These are phyloP conservation scores for Setophaga coronata DNA, from an alignment of 2,113 vertebrate species.

Conservation along the genomic window DNA sequence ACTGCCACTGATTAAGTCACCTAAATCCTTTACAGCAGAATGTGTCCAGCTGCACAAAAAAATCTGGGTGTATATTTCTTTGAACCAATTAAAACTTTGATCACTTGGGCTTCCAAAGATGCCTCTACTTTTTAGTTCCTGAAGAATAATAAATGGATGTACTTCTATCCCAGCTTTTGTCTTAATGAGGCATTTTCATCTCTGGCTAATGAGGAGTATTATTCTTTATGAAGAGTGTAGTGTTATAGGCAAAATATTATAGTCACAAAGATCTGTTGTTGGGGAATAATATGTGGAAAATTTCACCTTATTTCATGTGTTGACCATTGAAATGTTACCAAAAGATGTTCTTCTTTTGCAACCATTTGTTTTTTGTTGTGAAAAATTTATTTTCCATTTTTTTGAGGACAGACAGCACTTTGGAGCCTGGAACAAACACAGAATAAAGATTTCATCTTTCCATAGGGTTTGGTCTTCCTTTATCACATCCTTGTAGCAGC, in stretches of 20 bases:
- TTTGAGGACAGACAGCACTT: neutral
- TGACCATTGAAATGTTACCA: neutral
- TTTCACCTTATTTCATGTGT: neutral
- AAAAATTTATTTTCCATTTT: neutral
- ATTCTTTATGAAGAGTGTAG: neutral
- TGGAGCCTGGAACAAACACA: neutral
- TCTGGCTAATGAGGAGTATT: neutral
- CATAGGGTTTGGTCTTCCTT: neutral
- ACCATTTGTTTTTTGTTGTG: neutral
- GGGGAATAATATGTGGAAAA: neutral
- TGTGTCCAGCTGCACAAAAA: neutral
- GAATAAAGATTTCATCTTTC: neutral
- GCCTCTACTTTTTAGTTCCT: neutral
- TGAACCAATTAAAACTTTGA: neutral
- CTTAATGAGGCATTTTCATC: neutral
- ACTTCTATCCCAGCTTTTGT: neutral
- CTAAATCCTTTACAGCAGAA: neutral
- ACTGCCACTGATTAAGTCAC: neutral
- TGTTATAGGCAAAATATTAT: neutral
- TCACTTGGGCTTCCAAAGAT: neutral
- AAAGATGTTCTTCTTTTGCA: neutral
- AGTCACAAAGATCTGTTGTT: neutral
- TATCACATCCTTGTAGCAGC: neutral
- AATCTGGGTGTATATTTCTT: neutral
- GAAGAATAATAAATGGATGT: neutral